phyloP scores from a whole-genome alignment of 2,888 invertebrate genomes.

The Tanytarsus gracilentus region DNA sequence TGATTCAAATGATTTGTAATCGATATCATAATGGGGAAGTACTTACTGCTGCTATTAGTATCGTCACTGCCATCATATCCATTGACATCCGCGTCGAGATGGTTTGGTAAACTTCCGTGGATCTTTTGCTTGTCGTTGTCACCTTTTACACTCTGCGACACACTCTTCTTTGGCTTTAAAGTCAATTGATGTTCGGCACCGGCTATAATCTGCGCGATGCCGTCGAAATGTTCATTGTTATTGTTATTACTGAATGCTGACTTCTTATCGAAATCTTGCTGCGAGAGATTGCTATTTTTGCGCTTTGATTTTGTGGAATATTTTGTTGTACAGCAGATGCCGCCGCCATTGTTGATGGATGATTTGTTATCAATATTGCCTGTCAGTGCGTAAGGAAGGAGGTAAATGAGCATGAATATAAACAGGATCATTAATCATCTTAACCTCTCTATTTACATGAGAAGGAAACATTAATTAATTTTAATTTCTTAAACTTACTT shows the following conservation, averaged over 20 bases:
- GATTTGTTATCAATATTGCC: conserved; percentile 27
- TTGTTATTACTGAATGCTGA: conserved; percentile 18
- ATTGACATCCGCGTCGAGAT: conserved; percentile 32
- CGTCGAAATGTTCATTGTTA: conserved; percentile 12
- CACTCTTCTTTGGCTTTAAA: neutral
- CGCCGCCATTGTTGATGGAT: conserved; percentile 21
- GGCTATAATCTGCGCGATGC: conserved; percentile 14
- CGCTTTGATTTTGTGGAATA: conserved; percentile 9
- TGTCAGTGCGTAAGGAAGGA: neutral
- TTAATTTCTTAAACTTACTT: conserved; percentile 30
- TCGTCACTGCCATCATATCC: conserved; percentile 26
- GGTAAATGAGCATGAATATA: neutral
- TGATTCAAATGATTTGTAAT: neutral
- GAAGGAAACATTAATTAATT: neutral
- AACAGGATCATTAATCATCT: neutral
- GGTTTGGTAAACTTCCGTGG: conserved; percentile 33
- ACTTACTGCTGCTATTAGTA: conserved; percentile 20
- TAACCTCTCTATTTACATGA: neutral
- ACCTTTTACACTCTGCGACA: no score
- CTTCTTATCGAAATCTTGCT: conserved; percentile 21
- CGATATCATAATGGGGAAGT: neutral
- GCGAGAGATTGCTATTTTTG: conserved; percentile 13
- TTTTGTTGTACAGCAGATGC: conserved; percentile 25
- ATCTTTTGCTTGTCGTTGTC: conserved; percentile 31
- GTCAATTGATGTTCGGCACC: neutral